Percentiles rank a stretch among this genome's conserved stretches.
Conservation (phyloP, 2,888 invertebrate genomes). For the Acronicta aceris region DNA sequence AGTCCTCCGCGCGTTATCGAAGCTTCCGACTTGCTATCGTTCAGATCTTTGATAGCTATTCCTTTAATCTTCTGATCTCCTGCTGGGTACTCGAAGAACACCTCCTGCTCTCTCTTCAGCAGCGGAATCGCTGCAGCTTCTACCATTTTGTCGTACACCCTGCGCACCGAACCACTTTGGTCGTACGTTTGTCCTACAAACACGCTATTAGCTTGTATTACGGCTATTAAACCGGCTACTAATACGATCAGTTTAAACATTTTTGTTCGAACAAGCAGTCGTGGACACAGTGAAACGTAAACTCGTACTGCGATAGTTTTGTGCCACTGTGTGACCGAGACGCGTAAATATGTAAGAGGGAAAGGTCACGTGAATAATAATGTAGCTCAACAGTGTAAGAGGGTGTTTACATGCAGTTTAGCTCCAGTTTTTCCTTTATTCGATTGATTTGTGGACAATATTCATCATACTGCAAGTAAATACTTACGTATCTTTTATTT, state of each 20-base stretch:
- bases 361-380: constrained; percentile 49
- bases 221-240: constrained; percentile 19
- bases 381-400: constrained; percentile 33
- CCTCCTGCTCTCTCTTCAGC: constrained; percentile 64
- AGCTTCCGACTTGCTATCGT: constrained; percentile 68
- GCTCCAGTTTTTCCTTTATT: constrained; percentile 20
- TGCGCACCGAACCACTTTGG: constrained; percentile 63
- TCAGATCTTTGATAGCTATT: constrained; percentile 53
- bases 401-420: constrained; percentile 50
- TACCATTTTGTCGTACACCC: constrained; percentile 64
- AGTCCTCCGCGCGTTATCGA: constrained; percentile 76
- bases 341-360: constrained; percentile 40
- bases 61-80: constrained; percentile 73
- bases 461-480: too few relatives aligned
- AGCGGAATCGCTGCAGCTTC: constrained; percentile 63
- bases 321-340: constrained; percentile 31
- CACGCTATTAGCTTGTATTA: constrained; percentile 59
- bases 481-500: too few relatives aligned
- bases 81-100: constrained; percentile 67
- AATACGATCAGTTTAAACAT: constrained; percentile 52
- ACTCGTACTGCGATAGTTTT: constrained; percentile 37
- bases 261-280: constrained; percentile 17
- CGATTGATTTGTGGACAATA: not conserved
- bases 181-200: constrained; percentile 71
- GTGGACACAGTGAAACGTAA: constrained; percentile 17